Evolutionary conservation across 2,888 invertebrate species (phyloP).

Genomic region (Biston stratarius): DNA sequence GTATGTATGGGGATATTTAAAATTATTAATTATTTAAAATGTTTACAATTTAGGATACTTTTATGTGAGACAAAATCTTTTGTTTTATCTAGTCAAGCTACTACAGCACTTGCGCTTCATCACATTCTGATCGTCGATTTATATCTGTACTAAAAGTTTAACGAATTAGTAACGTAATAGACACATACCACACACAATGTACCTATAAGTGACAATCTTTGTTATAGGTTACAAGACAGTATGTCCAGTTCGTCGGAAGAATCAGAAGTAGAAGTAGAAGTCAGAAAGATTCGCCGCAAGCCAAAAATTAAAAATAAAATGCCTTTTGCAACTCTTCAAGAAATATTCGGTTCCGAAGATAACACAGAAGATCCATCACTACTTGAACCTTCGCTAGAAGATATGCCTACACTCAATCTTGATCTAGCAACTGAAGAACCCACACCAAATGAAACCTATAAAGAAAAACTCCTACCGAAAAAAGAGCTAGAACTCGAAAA

Average conservation of each 20-base stretch:
- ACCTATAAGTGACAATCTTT: neutral
- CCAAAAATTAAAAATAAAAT: neutral
- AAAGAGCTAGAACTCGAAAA: neutral
- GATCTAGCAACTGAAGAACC: neutral
- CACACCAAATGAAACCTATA: neutral
- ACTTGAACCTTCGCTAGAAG: neutral
- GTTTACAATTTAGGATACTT: too few species aligned
- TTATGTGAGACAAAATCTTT: too few species aligned
- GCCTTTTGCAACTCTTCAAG: neutral
- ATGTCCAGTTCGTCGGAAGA: neutral
- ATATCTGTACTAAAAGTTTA: too few species aligned
- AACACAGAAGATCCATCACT: neutral
- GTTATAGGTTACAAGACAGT: conserved; percentile 3
- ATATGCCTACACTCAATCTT: neutral
- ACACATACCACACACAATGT: too few species aligned
- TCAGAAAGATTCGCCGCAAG: neutral
- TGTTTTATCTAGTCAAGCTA: too few species aligned
- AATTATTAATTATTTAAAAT: too few species aligned
- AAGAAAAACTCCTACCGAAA: neutral
- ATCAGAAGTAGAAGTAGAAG: neutral
- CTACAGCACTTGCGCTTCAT: too few species aligned
- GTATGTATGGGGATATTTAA: too few species aligned
- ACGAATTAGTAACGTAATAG: too few species aligned
- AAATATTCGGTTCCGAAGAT: neutral
- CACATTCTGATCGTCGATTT: too few species aligned